phyloP scores from a whole-genome alignment of 2,888 invertebrate genomes.

The Drosophila atripex region DNA sequence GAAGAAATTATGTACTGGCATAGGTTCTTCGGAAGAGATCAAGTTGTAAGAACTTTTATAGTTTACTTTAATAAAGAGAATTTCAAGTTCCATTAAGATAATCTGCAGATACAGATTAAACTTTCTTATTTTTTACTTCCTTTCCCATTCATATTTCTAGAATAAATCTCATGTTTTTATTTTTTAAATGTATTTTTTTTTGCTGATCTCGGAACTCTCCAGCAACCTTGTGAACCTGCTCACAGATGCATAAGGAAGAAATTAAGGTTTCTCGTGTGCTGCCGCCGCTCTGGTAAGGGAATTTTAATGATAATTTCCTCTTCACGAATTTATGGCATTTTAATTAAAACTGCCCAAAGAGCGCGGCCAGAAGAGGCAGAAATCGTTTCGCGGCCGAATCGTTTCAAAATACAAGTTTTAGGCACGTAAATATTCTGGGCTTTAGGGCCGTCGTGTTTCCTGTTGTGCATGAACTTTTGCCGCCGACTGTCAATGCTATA shows the following conservation, averaged over 20 bases:
- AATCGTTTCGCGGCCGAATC: slow-evolving; percentile 24
- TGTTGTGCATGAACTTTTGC: slow-evolving; percentile 62
- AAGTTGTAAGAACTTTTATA: background rate
- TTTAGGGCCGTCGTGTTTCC: slow-evolving; percentile 58
- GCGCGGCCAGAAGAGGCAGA: slow-evolving; percentile 22
- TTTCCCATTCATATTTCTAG: slow-evolving; percentile 9
- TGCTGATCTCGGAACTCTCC: slow-evolving; percentile 2
- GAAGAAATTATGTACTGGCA: background rate
- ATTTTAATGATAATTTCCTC: slow-evolving; percentile 77
- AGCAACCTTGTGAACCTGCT: slow-evolving; percentile 42
- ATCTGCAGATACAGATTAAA: background rate
- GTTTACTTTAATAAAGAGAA: background rate
- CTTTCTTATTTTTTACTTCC: background rate
- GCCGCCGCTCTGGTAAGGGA: slow-evolving; percentile 28
- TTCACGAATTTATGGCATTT: slow-evolving; percentile 76
- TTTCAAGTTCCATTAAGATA: too few relatives aligned
- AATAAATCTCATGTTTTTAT: slow-evolving; percentile 10
- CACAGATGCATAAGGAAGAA: slow-evolving; percentile 47
- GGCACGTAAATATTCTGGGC: slow-evolving; percentile 66
- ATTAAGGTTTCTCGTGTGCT: slow-evolving; percentile 36
- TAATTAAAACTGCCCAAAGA: slow-evolving; percentile 70
- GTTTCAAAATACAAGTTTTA: slow-evolving; percentile 65
- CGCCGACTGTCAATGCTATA: slow-evolving; percentile 64
- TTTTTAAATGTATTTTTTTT: background rate
- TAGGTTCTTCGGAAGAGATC: background rate